Evolutionary conservation across 2,797 vertebrate genomes (phyloP).

Genomic region (Notamacropus eugenii): DNA sequence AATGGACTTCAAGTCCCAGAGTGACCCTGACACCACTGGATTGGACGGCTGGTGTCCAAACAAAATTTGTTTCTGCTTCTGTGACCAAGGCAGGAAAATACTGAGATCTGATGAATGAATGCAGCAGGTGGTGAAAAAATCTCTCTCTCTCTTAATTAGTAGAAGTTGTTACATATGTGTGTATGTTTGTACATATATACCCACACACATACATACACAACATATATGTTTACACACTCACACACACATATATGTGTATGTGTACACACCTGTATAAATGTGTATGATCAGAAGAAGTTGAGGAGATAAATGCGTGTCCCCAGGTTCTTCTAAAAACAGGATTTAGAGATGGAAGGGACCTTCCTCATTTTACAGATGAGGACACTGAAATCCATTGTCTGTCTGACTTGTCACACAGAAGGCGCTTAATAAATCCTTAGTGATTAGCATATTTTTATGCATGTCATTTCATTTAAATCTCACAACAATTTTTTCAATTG

Average conservation of each 20-base stretch:
- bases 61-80: neutral
- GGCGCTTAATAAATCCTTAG: neutral
- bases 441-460: neutral
- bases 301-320: neutral
- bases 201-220: too few relatives aligned
- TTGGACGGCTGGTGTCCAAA: neutral
- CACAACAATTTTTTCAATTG: neutral
- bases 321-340: neutral
- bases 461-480: neutral
- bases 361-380: neutral
- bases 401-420: neutral
- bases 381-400: too few relatives aligned
- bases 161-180: neutral
- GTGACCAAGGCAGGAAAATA: slow-evolving; percentile 26
- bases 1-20: slow-evolving; percentile 12
- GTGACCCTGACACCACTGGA: neutral
- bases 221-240: too few relatives aligned
- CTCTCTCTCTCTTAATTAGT: neutral
- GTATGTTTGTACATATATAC: too few relatives aligned
- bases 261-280: neutral
- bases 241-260: too few relatives aligned
- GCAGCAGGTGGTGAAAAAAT: neutral
- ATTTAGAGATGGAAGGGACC: neutral
- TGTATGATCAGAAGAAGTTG: neutral
- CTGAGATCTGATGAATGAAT: neutral